A percentile compares a stretch with the other conserved stretches of the same genome.
Evolutionary conservation across 2,888 invertebrate genomes (phyloP).

Genomic region (Morpho deidamia): DNA sequence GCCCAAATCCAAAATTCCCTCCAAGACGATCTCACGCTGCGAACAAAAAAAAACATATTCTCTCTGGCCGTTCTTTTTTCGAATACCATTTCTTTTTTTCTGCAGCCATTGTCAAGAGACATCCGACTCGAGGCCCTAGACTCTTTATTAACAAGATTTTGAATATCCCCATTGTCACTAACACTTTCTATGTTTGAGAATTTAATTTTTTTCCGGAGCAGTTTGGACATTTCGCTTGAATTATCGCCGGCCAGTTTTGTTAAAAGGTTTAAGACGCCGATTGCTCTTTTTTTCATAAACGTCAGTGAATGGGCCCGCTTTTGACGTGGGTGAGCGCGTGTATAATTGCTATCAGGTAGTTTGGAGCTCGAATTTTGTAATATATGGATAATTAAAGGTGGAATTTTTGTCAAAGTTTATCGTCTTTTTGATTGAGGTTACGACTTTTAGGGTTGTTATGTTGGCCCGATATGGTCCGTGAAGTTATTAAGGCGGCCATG

Average conservation of each 20-base stretch:
- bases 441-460: conserved; percentile 45
- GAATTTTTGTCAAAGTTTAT: conserved; percentile 78
- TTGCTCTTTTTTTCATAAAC: conserved; percentile 62
- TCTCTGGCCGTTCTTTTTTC: conserved; percentile 53
- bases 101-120: conserved; percentile 42
- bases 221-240: conserved; percentile 78
- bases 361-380: conserved; percentile 61
- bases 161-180: conserved; percentile 74
- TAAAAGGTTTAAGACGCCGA: conserved; percentile 66
- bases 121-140: conserved; percentile 38
- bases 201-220: conserved; percentile 55
- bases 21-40: conserved; percentile 74
- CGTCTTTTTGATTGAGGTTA: conserved; percentile 76
- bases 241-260: conserved; percentile 75
- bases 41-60: conserved; percentile 48
- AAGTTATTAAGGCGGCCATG: conserved; percentile 42
- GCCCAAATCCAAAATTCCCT: conserved; percentile 71
- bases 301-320: conserved; percentile 59
- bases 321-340: conserved; percentile 77
- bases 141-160: conserved; percentile 77
- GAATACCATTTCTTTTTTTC: conserved; percentile 48
- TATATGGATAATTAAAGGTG: conserved; percentile 77
- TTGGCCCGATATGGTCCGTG: conserved; percentile 35
- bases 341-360: conserved; percentile 77
- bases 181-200: conserved; percentile 73